Evolutionary conservation across 2,888 invertebrate species (phyloP).

Genomic region (Calameuta idolon): DNA sequence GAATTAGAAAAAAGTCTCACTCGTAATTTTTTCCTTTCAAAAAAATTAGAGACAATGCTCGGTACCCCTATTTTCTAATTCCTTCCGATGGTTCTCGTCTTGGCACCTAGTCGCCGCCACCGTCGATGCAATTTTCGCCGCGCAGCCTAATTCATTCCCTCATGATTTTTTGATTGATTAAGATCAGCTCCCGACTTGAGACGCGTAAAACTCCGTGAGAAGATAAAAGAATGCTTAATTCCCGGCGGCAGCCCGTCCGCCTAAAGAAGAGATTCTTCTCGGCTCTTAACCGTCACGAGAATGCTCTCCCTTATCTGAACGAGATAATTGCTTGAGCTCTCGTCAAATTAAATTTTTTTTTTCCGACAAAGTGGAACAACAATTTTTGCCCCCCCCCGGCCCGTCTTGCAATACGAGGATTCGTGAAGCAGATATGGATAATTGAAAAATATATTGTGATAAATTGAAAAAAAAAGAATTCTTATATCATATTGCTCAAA

Average conservation of each 20-base stretch:
- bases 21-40: neutral
- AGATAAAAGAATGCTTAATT: slow-evolving; percentile 60
- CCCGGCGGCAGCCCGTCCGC: slow-evolving; percentile 47
- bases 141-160: slow-evolving; percentile 47
- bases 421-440: too few species aligned
- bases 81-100: neutral
- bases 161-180: slow-evolving; percentile 64
- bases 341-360: slow-evolving; percentile 54
- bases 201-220: slow-evolving; percentile 46
- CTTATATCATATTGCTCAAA: neutral
- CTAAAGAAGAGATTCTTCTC: slow-evolving; percentile 36
- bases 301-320: slow-evolving; percentile 1
- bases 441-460: neutral
- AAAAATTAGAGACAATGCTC: slow-evolving; percentile 4
- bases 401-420: too few species aligned
- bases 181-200: slow-evolving; percentile 47
- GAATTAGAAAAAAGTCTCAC: too few species aligned
- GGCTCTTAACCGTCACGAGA: slow-evolving; percentile 23
- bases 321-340: slow-evolving; percentile 27
- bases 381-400: neutral
- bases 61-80: slow-evolving; percentile 6
- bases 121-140: slow-evolving; percentile 17
- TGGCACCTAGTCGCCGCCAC: too few species aligned
- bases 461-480: neutral
- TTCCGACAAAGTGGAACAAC: slow-evolving; percentile 22